These are phyloP conservation scores for Halichoeres trimaculatus DNA, from an alignment of 2,113 vertebrate species.

Conservation along the genomic window DNA sequence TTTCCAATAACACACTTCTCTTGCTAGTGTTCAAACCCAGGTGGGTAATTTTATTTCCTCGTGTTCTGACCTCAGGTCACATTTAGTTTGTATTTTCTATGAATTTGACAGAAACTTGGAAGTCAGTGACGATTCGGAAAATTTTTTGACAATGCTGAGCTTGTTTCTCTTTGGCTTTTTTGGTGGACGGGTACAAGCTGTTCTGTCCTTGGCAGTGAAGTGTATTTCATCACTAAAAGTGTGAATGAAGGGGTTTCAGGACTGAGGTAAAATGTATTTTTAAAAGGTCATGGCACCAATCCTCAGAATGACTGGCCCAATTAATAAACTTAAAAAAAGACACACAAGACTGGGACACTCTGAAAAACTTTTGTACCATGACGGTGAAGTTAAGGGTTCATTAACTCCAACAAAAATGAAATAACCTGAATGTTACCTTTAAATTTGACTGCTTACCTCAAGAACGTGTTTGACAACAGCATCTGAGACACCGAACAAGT, in stretches of 20 bases:
- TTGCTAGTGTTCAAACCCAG: background rate
- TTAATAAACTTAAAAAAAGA: background rate
- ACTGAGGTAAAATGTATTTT: background rate
- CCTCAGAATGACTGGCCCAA: too few relatives aligned
- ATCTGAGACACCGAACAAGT: conserved; percentile 94
- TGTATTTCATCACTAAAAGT: background rate
- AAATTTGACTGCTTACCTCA: conserved; percentile 83
- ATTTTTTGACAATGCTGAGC: background rate
- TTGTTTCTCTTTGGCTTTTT: conserved; percentile 10
- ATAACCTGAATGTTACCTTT: background rate
- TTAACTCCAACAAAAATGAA: background rate
- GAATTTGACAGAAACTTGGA: background rate
- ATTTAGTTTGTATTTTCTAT: background rate
- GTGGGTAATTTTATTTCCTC: background rate
- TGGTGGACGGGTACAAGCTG: background rate
- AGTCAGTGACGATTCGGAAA: background rate
- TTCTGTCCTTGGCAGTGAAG: background rate
- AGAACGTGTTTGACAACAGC: conserved; percentile 97
- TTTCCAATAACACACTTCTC: background rate
- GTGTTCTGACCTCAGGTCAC: background rate
- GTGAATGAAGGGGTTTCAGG: background rate
- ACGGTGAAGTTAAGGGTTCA: background rate
- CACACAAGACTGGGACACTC: background rate
- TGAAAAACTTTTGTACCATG: background rate
- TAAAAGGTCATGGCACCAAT: background rate